A percentile compares a stretch with the other conserved stretches of the same genome.
Evolutionary conservation across 2,888 invertebrate species (phyloP).

Genomic region (Platycheirus rosarum): DNA sequence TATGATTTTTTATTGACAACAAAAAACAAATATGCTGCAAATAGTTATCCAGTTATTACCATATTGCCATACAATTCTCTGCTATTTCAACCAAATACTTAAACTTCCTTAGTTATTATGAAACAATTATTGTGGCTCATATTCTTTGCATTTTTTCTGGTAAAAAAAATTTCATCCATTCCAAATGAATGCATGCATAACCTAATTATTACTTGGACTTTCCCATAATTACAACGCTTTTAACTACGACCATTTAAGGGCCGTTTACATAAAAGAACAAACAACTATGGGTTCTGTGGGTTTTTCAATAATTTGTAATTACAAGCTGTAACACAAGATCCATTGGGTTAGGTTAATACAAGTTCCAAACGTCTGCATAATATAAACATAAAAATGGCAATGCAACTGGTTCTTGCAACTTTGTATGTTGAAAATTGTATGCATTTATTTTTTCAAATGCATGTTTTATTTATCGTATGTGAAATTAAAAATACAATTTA

Average conservation of each 20-base stretch:
- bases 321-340: not conserved
- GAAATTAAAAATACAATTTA: not conserved
- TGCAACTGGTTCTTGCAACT: not conserved
- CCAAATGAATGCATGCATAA: too few species aligned
- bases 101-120: too few species aligned
- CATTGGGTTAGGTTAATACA: conserved; percentile 12
- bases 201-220: not conserved
- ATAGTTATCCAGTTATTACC: too few species aligned
- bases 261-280: not conserved
- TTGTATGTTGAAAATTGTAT: not conserved
- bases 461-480: too few species aligned
- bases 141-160: too few species aligned
- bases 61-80: too few species aligned
- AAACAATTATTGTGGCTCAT: too few species aligned
- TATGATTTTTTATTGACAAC: too few species aligned
- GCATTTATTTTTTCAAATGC: too few species aligned
- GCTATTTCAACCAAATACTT: too few species aligned
- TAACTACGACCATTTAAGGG: not conserved
- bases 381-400: not conserved
- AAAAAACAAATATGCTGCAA: too few species aligned
- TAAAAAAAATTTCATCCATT: too few species aligned
- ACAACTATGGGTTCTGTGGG: not conserved
- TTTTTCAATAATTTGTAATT: not conserved
- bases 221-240: conserved; percentile 11
- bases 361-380: not conserved